Evolutionary conservation across 1,140 invertebrate genomes (phyloP), one percentile per base, ranked within the genome.

Genomic region (Frieseomelitta varia): DNA sequence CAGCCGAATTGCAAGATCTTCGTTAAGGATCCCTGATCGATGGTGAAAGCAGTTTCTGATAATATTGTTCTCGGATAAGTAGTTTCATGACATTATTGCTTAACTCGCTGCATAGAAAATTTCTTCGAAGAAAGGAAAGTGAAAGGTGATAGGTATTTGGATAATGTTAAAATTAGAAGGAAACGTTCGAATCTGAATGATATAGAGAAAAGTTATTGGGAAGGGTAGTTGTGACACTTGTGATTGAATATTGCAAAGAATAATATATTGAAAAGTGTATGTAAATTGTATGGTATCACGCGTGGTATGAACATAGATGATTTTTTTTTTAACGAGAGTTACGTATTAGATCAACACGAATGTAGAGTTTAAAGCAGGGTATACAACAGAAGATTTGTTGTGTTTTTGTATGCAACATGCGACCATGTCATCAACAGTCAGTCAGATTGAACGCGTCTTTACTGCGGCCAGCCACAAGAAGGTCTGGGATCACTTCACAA

Each of bases 401-500:
- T 95, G 94, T 95, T 94, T 95, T 95, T 93, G 93, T 92, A 93
- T 94, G 93, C 92, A 92, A 94, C 93, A 94, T 93, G 92, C 93
- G 91, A 93, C 92, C 92, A 93, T 94, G 93, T 94, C 93, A 94
- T 93, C 95, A 93, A 95, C 97, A 99, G 98, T 99, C 97, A 97
- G 98, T 97, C 98, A 99, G 97, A 98, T 99, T 96, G 98, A 98
- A 97, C 97, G 98, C 96, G 98, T 99, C 95, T 99, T 99, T 96
- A 96, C 96, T 93, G 97, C 98, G 91, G 98, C 98, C 93, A 97
- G 97, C 95, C 98, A 99, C 96, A 99, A 99, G 97, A 99, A 99
- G 95, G 98, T 98, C 95, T 99, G 98, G 98, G 99, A 99, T 97
- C 98, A 99, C 97, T 99, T 99, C 97, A 99, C 98, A 95, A 99